A percentile compares a stretch with the other conserved stretches of the same genome.
phyloP scores from a whole-genome alignment of 1,140 invertebrate species.

The Brachionus rubens region DNA sequence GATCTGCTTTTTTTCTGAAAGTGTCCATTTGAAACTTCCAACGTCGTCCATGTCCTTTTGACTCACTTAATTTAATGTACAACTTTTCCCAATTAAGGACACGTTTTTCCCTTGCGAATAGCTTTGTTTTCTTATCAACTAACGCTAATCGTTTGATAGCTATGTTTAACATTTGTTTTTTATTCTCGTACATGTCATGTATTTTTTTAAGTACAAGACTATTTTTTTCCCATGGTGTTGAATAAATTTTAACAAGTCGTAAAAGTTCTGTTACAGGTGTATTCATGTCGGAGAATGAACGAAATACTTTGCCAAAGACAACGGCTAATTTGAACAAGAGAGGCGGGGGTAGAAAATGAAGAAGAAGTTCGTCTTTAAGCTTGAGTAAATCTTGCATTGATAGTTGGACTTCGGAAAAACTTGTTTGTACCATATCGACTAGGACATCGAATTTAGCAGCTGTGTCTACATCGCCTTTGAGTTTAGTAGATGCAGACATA shows the following conservation, averaged over 20 bases:
- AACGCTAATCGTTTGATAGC: constrained; percentile 57
- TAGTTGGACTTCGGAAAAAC: constrained; percentile 34
- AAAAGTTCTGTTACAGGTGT: constrained; percentile 58
- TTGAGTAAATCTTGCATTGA: constrained; percentile 52
- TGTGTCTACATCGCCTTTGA: background rate
- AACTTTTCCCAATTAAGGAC: constrained; percentile 61
- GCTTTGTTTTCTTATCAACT: constrained; percentile 57
- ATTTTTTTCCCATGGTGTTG: constrained; percentile 59
- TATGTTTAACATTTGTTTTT: constrained; percentile 58
- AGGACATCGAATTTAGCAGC: constrained; percentile 21
- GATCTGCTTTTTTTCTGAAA: constrained; percentile 48
- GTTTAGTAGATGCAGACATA: background rate
- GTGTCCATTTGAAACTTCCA: constrained; percentile 60
- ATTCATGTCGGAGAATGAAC: constrained; percentile 52
- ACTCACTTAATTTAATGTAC: constrained; percentile 55
- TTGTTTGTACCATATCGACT: background rate
- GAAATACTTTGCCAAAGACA: constrained; percentile 54
- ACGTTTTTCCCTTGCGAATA: constrained; percentile 55
- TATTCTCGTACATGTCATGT: constrained; percentile 58
- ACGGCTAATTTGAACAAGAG: constrained; percentile 55
- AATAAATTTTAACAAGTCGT: constrained; percentile 57
- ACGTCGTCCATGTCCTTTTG: constrained; percentile 56
- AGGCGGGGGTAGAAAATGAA: constrained; percentile 56
- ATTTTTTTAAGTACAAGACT: constrained; percentile 58
- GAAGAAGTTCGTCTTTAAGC: constrained; percentile 58